A percentile compares a stretch with the other conserved stretches of the same genome.
Conservation (phyloP, 2,797 vertebrate genomes). For the Liasis olivaceus region DNA sequence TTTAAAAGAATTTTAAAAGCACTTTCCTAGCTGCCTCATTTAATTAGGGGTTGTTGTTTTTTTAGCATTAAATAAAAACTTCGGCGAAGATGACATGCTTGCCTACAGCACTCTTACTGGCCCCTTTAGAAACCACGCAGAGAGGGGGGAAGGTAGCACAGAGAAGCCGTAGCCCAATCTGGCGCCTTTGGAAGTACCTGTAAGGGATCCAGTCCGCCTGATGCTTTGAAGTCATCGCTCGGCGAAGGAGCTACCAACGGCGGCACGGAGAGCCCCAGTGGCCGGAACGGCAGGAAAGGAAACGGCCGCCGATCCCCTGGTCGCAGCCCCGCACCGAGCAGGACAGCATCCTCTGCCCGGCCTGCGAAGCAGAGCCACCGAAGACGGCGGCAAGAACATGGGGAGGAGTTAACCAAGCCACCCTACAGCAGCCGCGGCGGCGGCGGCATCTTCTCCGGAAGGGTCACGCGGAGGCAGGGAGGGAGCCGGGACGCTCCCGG, state of each 20-base stretch:
- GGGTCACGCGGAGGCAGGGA: conserved; percentile 46
- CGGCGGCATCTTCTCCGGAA: conserved; percentile 50
- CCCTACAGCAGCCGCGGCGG: not conserved
- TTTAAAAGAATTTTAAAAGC: not conserved
- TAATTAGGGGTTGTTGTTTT: not conserved
- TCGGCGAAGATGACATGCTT: not conserved
- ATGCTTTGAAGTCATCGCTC: conserved; percentile 95
- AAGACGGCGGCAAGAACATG: conserved; percentile 25
- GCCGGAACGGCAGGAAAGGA: conserved; percentile 32
- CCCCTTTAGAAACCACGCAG: not conserved
- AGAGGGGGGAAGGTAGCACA: not conserved
- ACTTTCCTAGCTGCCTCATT: not conserved
- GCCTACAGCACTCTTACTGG: not conserved
- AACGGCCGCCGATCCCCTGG: conserved; percentile 44
- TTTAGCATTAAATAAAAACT: not conserved
- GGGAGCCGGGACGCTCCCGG: conserved; percentile 36
- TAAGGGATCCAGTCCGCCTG: conserved; percentile 98
- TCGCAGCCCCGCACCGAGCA: conserved; percentile 46
- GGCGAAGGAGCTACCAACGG: conserved; percentile 57
- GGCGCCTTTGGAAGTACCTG: conserved; percentile 79
- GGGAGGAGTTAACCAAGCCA: conserved; percentile 52
- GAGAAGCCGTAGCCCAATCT: not conserved
- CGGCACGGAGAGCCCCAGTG: conserved; percentile 44
- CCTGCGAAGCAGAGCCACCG: conserved; percentile 3
- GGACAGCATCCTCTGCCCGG: conserved; percentile 63